Conservation (phyloP, 2,888 invertebrate genomes). For the Drosophila cognata region DNA sequence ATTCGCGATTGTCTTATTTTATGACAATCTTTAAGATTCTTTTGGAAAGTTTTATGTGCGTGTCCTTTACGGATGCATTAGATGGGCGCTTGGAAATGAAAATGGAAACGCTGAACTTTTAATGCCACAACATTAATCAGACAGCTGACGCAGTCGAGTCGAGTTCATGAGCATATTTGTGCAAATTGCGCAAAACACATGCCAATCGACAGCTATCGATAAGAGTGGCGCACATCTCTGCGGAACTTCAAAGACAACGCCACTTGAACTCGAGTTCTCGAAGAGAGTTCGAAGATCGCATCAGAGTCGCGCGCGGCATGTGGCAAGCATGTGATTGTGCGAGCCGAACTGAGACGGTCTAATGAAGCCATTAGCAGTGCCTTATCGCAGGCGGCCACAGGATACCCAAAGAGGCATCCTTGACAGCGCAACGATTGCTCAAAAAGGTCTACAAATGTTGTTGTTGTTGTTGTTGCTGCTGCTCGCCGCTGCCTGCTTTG, state of each 20-base stretch:
- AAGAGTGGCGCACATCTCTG: conserved; percentile 25
- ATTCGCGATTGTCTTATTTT: conserved; percentile 24
- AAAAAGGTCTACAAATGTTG: conserved; percentile 42
- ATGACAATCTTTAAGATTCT: conserved; percentile 51
- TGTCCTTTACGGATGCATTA: conserved; percentile 32
- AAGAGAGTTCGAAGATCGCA: conserved; percentile 42
- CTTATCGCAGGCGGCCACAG: conserved; percentile 63
- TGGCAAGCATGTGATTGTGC: conserved; percentile 69
- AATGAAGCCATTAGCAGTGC: conserved; percentile 77
- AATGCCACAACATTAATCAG: conserved; percentile 35
- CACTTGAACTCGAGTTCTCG: conserved; percentile 46
- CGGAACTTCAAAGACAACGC: conserved; percentile 66
- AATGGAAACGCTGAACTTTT: conserved; percentile 26
- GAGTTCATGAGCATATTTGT: conserved; percentile 16
- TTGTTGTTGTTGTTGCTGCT: background rate
- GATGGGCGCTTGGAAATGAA: conserved; percentile 21
- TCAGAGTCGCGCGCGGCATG: conserved; percentile 64
- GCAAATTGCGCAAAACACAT: conserved; percentile 25
- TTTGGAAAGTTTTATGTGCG: conserved; percentile 31
- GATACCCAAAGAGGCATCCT: conserved; percentile 54
- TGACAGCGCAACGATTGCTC: conserved; percentile 25
- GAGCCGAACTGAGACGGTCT: conserved; percentile 52
- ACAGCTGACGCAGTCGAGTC: conserved; percentile 24
- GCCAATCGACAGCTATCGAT: conserved; percentile 50
- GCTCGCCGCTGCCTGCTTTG: conserved; percentile 26